Conservation (phyloP, 2,888 invertebrate species). For the Lasius fuliginosus region DNA sequence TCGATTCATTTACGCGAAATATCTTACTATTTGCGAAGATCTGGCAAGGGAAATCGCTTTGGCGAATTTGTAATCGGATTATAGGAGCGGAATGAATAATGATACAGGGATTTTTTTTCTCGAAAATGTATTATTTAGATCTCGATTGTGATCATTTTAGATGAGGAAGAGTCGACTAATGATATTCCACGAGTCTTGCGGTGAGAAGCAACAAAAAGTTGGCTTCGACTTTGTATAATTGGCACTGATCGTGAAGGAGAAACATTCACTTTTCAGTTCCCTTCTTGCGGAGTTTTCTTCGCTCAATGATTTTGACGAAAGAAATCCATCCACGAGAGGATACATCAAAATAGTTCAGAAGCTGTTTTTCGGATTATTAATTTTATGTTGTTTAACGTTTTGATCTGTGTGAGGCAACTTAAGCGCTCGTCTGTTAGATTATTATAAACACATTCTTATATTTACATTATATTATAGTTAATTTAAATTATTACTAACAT, state of each 20-base stretch:
- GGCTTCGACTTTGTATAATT: constrained; percentile 36
- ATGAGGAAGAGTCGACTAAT: constrained; percentile 50
- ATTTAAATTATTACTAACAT: background rate
- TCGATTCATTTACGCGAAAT: constrained; percentile 7
- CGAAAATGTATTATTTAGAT: constrained; percentile 11
- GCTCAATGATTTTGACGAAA: background rate
- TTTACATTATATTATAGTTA: background rate
- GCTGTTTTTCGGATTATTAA: background rate
- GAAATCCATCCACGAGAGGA: background rate
- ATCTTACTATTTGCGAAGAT: constrained; percentile 19
- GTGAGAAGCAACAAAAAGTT: constrained; percentile 37
- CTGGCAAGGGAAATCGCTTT: background rate
- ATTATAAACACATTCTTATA: background rate
- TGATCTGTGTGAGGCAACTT: background rate
- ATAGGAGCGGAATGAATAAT: background rate
- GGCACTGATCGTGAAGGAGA: constrained; percentile 29
- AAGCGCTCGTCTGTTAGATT: background rate
- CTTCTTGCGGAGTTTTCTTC: background rate
- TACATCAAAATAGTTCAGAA: background rate
- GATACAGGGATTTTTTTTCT: background rate
- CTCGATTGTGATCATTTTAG: background rate
- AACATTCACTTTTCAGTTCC: constrained; percentile 20
- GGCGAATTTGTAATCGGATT: constrained; percentile 23
- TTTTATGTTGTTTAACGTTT: background rate
- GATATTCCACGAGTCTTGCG: constrained; percentile 51